Conservation (phyloP, 2,797 vertebrate species). For the Lacerta viridis region DNA sequence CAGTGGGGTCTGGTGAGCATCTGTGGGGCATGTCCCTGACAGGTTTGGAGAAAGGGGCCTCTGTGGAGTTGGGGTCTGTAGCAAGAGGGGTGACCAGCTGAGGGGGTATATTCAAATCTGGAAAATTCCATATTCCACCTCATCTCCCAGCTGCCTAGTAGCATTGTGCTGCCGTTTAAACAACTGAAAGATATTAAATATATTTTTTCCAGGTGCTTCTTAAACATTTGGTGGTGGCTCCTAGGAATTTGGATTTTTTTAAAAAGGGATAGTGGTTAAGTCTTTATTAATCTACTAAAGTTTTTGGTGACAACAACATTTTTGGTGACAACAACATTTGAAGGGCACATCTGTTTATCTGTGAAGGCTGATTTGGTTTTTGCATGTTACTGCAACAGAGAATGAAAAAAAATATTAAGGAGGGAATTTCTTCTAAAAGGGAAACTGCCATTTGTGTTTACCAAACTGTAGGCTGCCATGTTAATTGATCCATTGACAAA, state of each 20-base stretch:
- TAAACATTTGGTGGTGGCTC: neutral
- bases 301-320: constrained; percentile 11
- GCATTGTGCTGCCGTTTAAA: neutral
- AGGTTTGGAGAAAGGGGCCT: neutral
- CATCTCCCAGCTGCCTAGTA: neutral
- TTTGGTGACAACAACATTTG: constrained; percentile 8
- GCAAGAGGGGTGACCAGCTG: no score
- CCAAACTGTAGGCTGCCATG: no score
- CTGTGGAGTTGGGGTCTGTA: no score
- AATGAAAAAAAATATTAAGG: neutral
- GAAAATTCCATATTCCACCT: neutral
- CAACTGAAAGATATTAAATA: no score
- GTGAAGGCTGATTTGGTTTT: neutral
- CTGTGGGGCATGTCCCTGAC: fast-evolving
- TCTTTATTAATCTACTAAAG: constrained; percentile 9
- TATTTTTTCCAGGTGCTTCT: neutral
- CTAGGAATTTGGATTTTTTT: neutral
- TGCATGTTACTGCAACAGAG: neutral
- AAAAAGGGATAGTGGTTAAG: neutral
- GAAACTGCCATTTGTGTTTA: neutral
- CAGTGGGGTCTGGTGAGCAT: constrained; percentile 93
- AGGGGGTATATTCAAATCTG: no score
- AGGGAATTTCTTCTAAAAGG: neutral
- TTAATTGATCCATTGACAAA: neutral
- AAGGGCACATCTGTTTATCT: neutral